phyloP scores from a whole-genome alignment of 92 coral and sea anemone species.

The Micromussa lordhowensis region DNA sequence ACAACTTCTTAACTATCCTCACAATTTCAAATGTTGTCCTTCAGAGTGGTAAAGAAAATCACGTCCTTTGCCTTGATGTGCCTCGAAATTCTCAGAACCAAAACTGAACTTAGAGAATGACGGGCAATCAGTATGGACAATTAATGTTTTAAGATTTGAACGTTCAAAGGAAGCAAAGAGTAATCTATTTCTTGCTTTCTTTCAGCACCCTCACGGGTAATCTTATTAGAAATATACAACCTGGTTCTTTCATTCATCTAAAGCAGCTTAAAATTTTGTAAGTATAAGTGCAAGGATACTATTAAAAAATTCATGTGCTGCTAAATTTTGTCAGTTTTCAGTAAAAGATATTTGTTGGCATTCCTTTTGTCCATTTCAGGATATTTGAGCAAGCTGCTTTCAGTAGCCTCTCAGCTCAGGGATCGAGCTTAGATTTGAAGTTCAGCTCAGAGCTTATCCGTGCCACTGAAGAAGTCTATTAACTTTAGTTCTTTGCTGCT shows the following conservation, averaged over 20 bases:
- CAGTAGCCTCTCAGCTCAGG: background rate
- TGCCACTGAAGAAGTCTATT: background rate
- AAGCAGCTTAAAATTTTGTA: slow-evolving; percentile 63
- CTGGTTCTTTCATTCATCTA: slow-evolving; percentile 65
- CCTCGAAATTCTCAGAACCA: background rate
- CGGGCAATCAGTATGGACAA: background rate
- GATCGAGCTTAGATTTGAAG: background rate
- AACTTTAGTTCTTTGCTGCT: background rate
- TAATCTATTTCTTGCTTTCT: background rate
- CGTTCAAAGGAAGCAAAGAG: background rate
- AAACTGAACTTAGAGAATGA: background rate
- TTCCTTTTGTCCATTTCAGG: background rate
- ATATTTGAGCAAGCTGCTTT: background rate
- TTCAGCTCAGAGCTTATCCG: too few relatives aligned
- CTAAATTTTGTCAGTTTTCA: background rate
- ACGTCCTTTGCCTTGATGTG: background rate
- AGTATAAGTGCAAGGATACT: slow-evolving; percentile 32
- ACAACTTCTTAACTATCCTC: background rate
- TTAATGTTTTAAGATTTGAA: background rate
- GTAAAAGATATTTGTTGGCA: background rate
- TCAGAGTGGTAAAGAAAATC: background rate
- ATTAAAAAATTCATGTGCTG: too few relatives aligned
- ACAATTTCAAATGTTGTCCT: background rate
- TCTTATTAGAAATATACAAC: slow-evolving; percentile 57
- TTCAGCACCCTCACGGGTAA: slow-evolving; percentile 66